Evolutionary conservation across 2,113 vertebrate species (phyloP).

Genomic region (Oreochromis tanganicae): DNA sequence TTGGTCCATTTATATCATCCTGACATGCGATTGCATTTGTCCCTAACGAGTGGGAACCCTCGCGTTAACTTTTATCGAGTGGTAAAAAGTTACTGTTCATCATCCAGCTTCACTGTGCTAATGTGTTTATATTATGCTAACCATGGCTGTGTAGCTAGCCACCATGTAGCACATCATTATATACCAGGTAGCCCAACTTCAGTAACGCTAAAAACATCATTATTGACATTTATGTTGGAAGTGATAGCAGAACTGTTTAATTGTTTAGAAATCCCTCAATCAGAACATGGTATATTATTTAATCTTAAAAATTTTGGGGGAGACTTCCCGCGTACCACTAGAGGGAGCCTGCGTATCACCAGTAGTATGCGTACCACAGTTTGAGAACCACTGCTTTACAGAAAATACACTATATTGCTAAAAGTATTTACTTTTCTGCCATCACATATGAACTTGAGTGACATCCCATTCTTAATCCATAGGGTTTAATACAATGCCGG

Average conservation of each 20-base stretch:
- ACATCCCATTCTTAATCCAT: neutral
- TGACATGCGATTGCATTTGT: neutral
- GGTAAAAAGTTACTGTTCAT: neutral
- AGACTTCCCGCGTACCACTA: neutral
- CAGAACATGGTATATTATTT: neutral
- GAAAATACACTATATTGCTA: fast-evolving
- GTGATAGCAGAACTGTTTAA: neutral
- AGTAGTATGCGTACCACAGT: neutral
- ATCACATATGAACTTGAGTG: neutral
- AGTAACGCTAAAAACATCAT: neutral
- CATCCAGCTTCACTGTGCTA: neutral
- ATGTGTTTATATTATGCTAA: neutral
- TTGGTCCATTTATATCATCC: too few relatives aligned
- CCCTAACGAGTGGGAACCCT: too few relatives aligned
- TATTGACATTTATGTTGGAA: neutral
- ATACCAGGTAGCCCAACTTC: neutral
- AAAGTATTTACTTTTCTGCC: neutral
- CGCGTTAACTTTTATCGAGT: too few relatives aligned
- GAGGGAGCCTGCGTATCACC: fast-evolving
- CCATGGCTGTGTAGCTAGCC: neutral
- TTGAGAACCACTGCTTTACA: neutral
- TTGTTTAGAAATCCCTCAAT: neutral
- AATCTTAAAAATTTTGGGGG: fast-evolving
- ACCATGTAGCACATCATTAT: neutral
- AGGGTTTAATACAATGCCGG: too few relatives aligned